Evolutionary conservation across 2,797 vertebrate species (phyloP), one percentile per base, ranked within the genome.

Genomic region (Scleropages formosus): DNA sequence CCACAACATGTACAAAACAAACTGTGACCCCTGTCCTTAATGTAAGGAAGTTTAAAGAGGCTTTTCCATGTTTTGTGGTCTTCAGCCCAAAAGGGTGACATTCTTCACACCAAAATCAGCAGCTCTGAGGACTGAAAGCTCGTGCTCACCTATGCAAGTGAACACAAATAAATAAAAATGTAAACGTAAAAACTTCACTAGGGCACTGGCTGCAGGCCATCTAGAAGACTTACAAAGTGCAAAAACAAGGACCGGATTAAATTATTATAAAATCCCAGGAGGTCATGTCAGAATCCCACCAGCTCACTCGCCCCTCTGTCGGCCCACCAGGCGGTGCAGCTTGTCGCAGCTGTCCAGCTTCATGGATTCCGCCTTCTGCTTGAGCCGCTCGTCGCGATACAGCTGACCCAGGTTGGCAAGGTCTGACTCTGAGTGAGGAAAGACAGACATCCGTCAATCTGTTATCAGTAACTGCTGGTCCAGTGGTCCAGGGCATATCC

Each of bases 321-420:
- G 91, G 39, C 91, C 93, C 0, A 95, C 90, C 76, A 98, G 84
- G 85, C 94, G 94, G 80, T 96, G 94, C 80, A 99, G 92, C 86
- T 98, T 99, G 80, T 98, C 96, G 85, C 97, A 98, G 93, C 96
- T 95, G 87, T 98, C 97, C 78, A 98, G 91, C 88, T 95, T 95
- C 91, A 99, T 91, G 0, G 96, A 96, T 81, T 98, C 96, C 0
- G 97, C 97, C 87, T 98, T 99, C 90, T 98, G 95, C 82, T 97
- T 97, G 79, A 98, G 75, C 13, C 96, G 90, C 26, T 98, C 96
- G 0, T 98, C 97, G 81, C 96, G 89, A 89, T 99, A 99, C 13
- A 98, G 91, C 78, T 94, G 95, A 24, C 96, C 97, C 59, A 99
- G 88, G 85, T 98, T 98, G 31, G 95, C 94, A 87, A 99, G 80